phyloP scores from a whole-genome alignment of 2,888 invertebrate species.

The Vandiemenella viatica region DNA sequence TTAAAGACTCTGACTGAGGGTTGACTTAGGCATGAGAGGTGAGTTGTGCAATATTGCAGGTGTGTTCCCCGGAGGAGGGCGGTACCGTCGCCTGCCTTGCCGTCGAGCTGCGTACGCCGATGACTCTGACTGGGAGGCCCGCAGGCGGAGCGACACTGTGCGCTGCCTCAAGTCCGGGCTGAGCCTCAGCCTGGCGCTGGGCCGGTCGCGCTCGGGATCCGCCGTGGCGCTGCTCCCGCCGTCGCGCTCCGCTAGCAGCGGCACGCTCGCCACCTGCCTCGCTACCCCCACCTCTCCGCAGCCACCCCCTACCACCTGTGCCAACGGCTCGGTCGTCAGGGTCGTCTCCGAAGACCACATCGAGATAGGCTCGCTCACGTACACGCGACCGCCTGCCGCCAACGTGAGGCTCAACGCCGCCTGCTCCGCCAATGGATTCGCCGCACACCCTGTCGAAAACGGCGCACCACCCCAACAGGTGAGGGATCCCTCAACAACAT shows the following conservation, averaged over 20 bases:
- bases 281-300: neutral
- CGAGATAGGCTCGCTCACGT: neutral
- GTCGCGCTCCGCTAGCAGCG: neutral
- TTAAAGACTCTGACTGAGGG: too few relatives aligned
- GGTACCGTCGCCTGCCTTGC: slow-evolving; percentile 4
- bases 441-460: too few relatives aligned
- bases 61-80: slow-evolving; percentile 13
- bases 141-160: slow-evolving; percentile 25
- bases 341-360: neutral
- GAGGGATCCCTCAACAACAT: too few relatives aligned
- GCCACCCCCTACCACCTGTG: neutral
- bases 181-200: slow-evolving; percentile 37
- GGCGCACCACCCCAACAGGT: too few relatives aligned
- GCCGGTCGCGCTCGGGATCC: slow-evolving; percentile 31
- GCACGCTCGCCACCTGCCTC: slow-evolving; percentile 1
- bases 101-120: neutral
- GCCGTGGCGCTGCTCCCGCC: slow-evolving; percentile 2
- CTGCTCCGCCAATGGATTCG: too few relatives aligned
- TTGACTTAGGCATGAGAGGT: too few relatives aligned
- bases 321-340: neutral
- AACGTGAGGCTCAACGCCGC: too few relatives aligned
- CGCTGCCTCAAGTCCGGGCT: slow-evolving; percentile 29
- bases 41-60: too few relatives aligned
- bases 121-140: slow-evolving; percentile 23
- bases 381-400: too few relatives aligned